phyloP scores from a whole-genome alignment of 2,888 invertebrate species.

The Mechanitis messenoides region DNA sequence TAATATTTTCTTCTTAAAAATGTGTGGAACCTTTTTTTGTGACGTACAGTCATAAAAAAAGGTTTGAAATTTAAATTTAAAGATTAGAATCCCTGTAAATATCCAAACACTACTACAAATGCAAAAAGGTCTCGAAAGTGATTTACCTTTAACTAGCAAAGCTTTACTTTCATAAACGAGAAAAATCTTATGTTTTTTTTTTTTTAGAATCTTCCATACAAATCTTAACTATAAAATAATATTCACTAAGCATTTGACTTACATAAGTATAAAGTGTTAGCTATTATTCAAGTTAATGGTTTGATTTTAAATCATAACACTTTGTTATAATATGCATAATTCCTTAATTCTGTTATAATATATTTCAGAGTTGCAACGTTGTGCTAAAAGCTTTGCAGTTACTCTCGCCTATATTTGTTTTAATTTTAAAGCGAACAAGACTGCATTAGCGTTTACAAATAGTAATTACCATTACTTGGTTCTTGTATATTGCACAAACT shows the following conservation, averaged over 20 bases:
- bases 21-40: too few relatives aligned
- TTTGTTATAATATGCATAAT: background rate
- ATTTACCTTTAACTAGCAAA: too few relatives aligned
- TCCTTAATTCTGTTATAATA: background rate
- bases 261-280: background rate
- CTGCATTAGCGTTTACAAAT: background rate
- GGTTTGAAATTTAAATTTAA: too few relatives aligned
- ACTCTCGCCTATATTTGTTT: slow-evolving; percentile 4
- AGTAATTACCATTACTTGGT: background rate
- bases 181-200: too few relatives aligned
- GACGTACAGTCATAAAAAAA: too few relatives aligned
- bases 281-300: background rate
- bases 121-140: too few relatives aligned
- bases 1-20: too few relatives aligned
- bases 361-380: slow-evolving; percentile 2
- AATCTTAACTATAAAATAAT: background rate
- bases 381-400: slow-evolving; percentile 6
- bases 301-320: slow-evolving; percentile 3
- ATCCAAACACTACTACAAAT: too few relatives aligned
- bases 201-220: background rate
- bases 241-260: slow-evolving; percentile 2
- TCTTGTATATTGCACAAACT: too few relatives aligned
- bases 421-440: background rate
- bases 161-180: too few relatives aligned
- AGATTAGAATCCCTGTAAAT: too few relatives aligned